Conservation (phyloP, 2,888 invertebrate genomes). For the Heliconius sara region DNA sequence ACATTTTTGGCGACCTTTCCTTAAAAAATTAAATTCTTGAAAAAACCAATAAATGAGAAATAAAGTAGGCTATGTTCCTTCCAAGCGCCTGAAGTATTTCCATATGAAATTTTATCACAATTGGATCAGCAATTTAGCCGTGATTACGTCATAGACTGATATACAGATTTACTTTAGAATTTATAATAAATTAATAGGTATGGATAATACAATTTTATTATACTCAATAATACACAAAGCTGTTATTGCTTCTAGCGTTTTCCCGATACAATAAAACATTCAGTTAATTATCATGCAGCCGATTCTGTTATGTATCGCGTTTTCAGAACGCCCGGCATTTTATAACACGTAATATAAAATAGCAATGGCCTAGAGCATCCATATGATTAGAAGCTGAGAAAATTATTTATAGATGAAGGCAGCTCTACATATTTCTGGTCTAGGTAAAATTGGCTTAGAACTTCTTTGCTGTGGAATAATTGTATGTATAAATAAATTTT, state of each 20-base stretch:
- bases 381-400: conserved; percentile 48
- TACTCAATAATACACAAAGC: conserved; percentile 28
- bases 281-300: conserved; percentile 49
- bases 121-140: too few species aligned
- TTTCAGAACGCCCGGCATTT: conserved; percentile 51
- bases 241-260: conserved; percentile 47
- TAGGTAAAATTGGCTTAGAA: conserved; percentile 4
- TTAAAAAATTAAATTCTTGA: too few species aligned
- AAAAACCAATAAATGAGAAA: too few species aligned
- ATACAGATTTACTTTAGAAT: too few species aligned
- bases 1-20: too few species aligned
- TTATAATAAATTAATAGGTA: too few species aligned
- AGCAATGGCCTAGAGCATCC: conserved; percentile 51
- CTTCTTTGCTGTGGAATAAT: neutral
- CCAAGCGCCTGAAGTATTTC: too few species aligned
- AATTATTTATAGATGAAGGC: conserved; percentile 39
- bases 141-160: too few species aligned
- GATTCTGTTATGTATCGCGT: conserved; percentile 46
- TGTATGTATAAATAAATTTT: neutral
- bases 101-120: too few species aligned
- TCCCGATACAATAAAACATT: conserved; percentile 50
- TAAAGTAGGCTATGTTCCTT: too few species aligned
- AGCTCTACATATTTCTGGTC: conserved; percentile 15
- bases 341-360: conserved; percentile 46
- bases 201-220: conserved; percentile 4